phyloP scores from a whole-genome alignment of 2,113 vertebrate genomes.

The Eleginops maclovinus region DNA sequence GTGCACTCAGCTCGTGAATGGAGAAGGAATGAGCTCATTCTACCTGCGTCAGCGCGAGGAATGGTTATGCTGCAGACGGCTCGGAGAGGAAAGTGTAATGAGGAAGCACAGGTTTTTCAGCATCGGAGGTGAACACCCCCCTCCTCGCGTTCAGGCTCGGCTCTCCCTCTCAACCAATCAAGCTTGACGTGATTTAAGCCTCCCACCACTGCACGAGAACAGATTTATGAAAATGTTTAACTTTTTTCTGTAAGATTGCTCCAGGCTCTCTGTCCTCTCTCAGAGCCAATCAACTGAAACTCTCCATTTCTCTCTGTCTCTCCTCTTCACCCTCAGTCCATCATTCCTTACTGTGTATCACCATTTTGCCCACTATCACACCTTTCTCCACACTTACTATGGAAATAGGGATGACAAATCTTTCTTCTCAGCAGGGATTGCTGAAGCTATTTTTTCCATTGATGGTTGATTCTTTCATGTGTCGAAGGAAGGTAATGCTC shows the following conservation, averaged over 20 bases:
- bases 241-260: conserved; percentile 57
- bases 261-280: conserved; percentile 58
- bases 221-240: conserved; percentile 70
- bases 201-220: conserved; percentile 39
- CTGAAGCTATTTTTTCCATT: conserved; percentile 43
- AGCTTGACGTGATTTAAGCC: conserved; percentile 58
- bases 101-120: conserved; percentile 51
- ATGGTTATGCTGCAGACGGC: conserved; percentile 48
- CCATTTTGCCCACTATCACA: conserved; percentile 27
- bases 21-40: conserved; percentile 65
- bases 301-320: conserved; percentile 43
- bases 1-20: conserved; percentile 68
- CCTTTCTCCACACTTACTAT: conserved; percentile 30
- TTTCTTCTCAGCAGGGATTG: conserved; percentile 39
- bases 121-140: conserved; percentile 27
- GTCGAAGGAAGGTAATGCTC: conserved; percentile 29
- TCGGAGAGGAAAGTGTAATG: conserved; percentile 63
- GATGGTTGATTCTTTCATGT: conserved; percentile 51
- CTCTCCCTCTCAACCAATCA: conserved; percentile 55
- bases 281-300: conserved; percentile 65
- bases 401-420: conserved; percentile 40
- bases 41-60: conserved; percentile 67
- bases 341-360: conserved; percentile 3
- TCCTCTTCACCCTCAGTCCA: conserved; percentile 9
- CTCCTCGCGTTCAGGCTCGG: not conserved